These are phyloP conservation scores for Tipula vernalis DNA, from an alignment of 2,888 invertebrate genomes.

Conservation along the genomic window DNA sequence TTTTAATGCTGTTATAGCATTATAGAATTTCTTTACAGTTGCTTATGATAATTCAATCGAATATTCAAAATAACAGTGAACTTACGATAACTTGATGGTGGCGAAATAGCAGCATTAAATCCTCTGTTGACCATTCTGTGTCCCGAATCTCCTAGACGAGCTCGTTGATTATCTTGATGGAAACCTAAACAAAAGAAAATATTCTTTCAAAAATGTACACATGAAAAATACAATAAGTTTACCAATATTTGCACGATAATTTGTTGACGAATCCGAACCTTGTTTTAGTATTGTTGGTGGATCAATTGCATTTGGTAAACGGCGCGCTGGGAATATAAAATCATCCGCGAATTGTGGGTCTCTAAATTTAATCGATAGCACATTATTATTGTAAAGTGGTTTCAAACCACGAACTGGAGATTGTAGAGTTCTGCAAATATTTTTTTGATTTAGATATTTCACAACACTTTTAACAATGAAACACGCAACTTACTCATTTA, in stretches of 20 bases:
- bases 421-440: slow-evolving; percentile 40
- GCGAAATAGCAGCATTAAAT: slow-evolving; percentile 25
- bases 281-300: slow-evolving; percentile 64
- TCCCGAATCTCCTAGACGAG: slow-evolving; percentile 52
- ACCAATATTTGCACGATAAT: slow-evolving; percentile 69
- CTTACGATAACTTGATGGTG: slow-evolving; percentile 19
- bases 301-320: slow-evolving; percentile 51
- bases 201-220: background rate
- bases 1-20: too few species aligned
- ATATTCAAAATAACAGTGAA: too few species aligned
- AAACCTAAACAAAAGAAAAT: slow-evolving; percentile 38
- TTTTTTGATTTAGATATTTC: background rate
- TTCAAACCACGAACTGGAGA: slow-evolving; percentile 60
- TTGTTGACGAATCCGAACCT: slow-evolving; percentile 45
- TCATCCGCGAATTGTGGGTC: slow-evolving; percentile 67
- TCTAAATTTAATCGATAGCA: slow-evolving; percentile 54
- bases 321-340: slow-evolving; percentile 64
- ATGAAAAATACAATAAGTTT: slow-evolving; percentile 22
- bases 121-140: slow-evolving; percentile 61
- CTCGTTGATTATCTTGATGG: slow-evolving; percentile 49
- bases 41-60: too few species aligned
- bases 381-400: slow-evolving; percentile 46
- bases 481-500: slow-evolving; percentile 47
- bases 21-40: too few species aligned
- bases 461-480: background rate